Base-by-base conservation (phyloP, 1,140 invertebrate genomes). In the Temnothorax nylanderi region DNA sequence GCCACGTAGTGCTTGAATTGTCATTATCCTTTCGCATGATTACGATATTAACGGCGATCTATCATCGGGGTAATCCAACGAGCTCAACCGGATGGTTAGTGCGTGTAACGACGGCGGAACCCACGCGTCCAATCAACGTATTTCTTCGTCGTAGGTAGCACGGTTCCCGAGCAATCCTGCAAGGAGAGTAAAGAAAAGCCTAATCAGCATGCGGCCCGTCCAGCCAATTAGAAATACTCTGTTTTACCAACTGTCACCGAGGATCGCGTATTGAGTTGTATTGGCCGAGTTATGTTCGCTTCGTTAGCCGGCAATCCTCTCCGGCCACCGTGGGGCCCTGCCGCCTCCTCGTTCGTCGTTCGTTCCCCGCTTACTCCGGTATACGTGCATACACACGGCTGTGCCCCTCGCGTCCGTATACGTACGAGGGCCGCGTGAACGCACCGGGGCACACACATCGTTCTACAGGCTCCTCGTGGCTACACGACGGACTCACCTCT, bases 161-260 rank as follows among this genome's bases (percentile, higher is more conserved):
- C 80, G 80, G 71, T 76, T 65, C 75, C 56, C 56, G 72, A 71
- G 71, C 82, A 65, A 87, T 84, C 87, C 82, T 37, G 74, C 75
- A 88, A 89, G 84, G 89, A 92, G 91, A 88, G 89, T 92, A 91
- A 93, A 94, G 93, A 93, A 94, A 94, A 93, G 92, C 91, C 94
- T 95, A 95, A 95, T 95, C 94, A 95, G 94, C 94, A 95, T 95
- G 94, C 94, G 93, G 93, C 91, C 91, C 92, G 90, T 93, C 92
- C 93, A 95, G 93, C 93, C 94, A 95, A 95, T 95, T 95, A 95
- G 94, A 95, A 94, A 94, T 94, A 93, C 90, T 94, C 95, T 95
- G 95, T 94, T 95, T 95, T 95, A 95, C 94, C 94, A 93, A 95
- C 94, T 94, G 94, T 94, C 94, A 95, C 93, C 87, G 91, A 84